These are phyloP conservation scores for Diorhabda carinulata DNA, from an alignment of 1,140 invertebrate species.

Conservation along the genomic window DNA sequence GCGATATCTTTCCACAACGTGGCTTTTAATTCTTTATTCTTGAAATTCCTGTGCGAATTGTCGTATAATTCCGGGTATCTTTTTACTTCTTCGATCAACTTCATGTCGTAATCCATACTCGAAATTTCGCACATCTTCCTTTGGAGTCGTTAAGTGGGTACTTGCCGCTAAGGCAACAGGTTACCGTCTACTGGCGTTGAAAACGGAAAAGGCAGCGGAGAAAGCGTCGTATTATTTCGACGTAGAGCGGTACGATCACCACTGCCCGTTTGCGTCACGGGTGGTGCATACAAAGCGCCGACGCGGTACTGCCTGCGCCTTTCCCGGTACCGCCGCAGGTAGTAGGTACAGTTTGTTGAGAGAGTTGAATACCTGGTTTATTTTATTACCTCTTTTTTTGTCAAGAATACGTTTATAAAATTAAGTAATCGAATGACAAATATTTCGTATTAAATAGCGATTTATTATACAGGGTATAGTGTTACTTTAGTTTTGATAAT, in stretches of 20 bases:
- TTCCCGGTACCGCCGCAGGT: too few relatives aligned
- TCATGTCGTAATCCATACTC: constrained; percentile 14
- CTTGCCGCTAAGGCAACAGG: constrained; percentile 10
- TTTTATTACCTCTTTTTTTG: too few relatives aligned
- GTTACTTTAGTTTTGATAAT: too few relatives aligned
- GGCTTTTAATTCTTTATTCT: constrained; percentile 6
- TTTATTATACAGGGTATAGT: too few relatives aligned
- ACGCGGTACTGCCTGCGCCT: constrained; percentile 3
- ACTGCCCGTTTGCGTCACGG: background rate
- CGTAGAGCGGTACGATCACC: constrained; percentile 7
- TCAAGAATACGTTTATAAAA: too few relatives aligned
- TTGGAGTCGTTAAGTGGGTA: background rate
- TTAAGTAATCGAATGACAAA: too few relatives aligned
- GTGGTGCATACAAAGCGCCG: background rate
- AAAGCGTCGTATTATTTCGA: constrained; percentile 15
- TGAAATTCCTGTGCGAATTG: constrained; percentile 10
- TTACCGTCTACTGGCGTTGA: constrained; percentile 13
- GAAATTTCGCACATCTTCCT: background rate
- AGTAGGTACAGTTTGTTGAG: too few relatives aligned
- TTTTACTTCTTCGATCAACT: constrained; percentile 13
- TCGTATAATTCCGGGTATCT: constrained; percentile 13
- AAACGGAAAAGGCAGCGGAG: constrained; percentile 10
- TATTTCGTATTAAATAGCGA: too few relatives aligned
- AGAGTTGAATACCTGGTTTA: too few relatives aligned
- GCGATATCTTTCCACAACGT: constrained; percentile 12